Base-by-base conservation (phyloP, 2,113 vertebrate species). In the Tonatia bakeri region DNA sequence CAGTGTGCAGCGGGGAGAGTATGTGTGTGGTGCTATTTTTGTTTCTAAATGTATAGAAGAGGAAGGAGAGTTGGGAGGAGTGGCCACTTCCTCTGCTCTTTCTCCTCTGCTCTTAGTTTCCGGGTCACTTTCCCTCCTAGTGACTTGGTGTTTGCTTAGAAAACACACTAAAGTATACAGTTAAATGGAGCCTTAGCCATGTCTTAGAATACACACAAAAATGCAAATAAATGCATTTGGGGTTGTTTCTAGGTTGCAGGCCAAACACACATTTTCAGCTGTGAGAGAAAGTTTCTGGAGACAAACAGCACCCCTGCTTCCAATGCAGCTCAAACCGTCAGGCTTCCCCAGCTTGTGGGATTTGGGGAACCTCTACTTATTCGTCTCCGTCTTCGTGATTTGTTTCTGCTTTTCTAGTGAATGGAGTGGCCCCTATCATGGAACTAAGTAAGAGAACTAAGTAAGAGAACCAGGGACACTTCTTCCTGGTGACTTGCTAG, bases 401-500 rank as follows among this genome's bases (percentile, higher is more conserved):
- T 90, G 50, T 67, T 72, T 88, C 85, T 82, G 61, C 67, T 76
- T 77, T 85, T 40, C 17, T 10, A 64, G 24, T 85, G 40, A 95
- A 36, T 92, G n/a, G 80, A 80, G 36, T 61, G 61, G 10, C 8
- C 4, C 4, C 31, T 70, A 26, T 16, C 16, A 70, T 16, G 69
- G 40, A 93, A 43, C 90, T 69, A 94, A 95, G 47, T 26, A 61
- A 75, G 65, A 90, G 52, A 81, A 40, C 31, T 75, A 93, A 95
- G 47, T 22, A 67, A 69, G 65, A 90, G 54, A 81, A 43, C 31
- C 8, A 50, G 12, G 22, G 69, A 45, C 22, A 77, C 4, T 43
- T 79, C 26, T 84, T 75, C 6, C 69, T 24, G 50, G 91, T 45
- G 80, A 87, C 33, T 70, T 26, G 20, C 43, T 64, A n/a, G 26